Conservation (phyloP, 2,797 vertebrate species). For the Phrynocephalus guinanensis region DNA sequence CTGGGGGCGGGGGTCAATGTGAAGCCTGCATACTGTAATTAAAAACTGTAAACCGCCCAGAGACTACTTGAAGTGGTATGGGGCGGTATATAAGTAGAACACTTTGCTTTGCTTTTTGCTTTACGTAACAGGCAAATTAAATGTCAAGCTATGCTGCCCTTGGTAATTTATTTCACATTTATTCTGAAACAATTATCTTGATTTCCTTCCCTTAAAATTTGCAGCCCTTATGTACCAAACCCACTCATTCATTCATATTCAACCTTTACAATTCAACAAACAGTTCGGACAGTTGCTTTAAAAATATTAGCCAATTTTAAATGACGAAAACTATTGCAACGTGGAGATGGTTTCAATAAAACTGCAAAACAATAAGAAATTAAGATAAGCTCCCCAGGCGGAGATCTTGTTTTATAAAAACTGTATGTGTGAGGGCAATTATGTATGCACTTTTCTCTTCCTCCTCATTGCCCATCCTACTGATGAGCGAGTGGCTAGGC, state of each 20-base stretch:
- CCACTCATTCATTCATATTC: background rate
- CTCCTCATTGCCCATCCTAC: too few relatives aligned
- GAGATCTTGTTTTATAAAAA: background rate
- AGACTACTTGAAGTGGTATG: too few relatives aligned
- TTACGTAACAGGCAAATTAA: background rate
- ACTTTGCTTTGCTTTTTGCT: too few relatives aligned
- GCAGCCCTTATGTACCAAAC: background rate
- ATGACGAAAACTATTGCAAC: background rate
- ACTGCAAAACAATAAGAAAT: background rate
- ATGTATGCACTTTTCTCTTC: too few relatives aligned
- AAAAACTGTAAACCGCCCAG: too few relatives aligned
- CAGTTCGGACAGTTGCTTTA: background rate
- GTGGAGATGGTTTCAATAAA: background rate
- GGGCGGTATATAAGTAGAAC: too few relatives aligned
- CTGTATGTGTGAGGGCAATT: too few relatives aligned
- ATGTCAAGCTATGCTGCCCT: background rate
- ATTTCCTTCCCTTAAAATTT: background rate
- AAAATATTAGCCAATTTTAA: background rate
- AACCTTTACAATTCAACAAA: slow-evolving; percentile 11
- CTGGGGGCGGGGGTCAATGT: too few relatives aligned
- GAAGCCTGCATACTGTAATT: too few relatives aligned
- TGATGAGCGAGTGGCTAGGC: too few relatives aligned
- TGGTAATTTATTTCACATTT: background rate
- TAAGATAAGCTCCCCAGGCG: background rate
- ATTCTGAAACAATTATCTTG: slow-evolving; percentile 1